These are phyloP conservation scores for Aurelia aurita complex sp. Pacific DNA, from an alignment of 30 jellyfish, hydroid and myxozoan species.

Conservation along the genomic window DNA sequence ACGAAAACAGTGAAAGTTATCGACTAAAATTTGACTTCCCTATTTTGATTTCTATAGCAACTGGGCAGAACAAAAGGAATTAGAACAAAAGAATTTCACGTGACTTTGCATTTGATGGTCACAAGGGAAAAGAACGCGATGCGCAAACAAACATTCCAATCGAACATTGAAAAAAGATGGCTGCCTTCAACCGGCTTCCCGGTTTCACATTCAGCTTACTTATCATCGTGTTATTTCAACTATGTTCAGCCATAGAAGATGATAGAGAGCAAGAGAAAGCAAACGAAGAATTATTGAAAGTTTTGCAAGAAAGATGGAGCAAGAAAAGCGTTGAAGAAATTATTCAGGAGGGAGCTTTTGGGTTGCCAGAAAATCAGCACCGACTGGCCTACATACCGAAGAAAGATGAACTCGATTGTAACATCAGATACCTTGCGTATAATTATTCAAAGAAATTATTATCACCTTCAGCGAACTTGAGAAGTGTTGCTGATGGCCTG, in stretches of 20 bases:
- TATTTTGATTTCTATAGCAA: too few relatives aligned
- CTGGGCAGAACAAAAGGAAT: too few relatives aligned
- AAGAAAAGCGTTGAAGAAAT: slow-evolving; percentile 27
- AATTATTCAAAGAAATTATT: slow-evolving; percentile 57
- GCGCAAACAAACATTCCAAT: too few relatives aligned
- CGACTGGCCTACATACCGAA: slow-evolving; percentile 16
- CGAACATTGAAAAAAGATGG: neutral
- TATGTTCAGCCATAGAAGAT: neutral
- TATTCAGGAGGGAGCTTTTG: slow-evolving; percentile 51
- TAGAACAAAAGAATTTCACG: too few relatives aligned
- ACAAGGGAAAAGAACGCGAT: too few relatives aligned
- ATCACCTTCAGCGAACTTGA: slow-evolving; percentile 69
- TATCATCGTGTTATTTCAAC: slow-evolving; percentile 14
- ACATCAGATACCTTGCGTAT: slow-evolving; percentile 79
- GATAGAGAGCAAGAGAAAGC: slow-evolving; percentile 26
- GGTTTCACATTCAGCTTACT: neutral
- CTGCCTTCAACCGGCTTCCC: neutral
- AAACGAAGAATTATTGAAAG: slow-evolving; percentile 16
- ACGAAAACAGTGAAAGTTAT: too few relatives aligned
- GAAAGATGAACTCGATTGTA: slow-evolving; percentile 79
- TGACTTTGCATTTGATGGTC: too few relatives aligned
- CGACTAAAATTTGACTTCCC: too few relatives aligned
- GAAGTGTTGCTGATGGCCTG: slow-evolving; percentile 82
- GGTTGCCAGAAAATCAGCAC: slow-evolving; percentile 51
- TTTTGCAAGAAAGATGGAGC: slow-evolving; percentile 8